Evolutionary conservation across 2,797 vertebrate species (phyloP).

Genomic region (Danio kyathit): DNA sequence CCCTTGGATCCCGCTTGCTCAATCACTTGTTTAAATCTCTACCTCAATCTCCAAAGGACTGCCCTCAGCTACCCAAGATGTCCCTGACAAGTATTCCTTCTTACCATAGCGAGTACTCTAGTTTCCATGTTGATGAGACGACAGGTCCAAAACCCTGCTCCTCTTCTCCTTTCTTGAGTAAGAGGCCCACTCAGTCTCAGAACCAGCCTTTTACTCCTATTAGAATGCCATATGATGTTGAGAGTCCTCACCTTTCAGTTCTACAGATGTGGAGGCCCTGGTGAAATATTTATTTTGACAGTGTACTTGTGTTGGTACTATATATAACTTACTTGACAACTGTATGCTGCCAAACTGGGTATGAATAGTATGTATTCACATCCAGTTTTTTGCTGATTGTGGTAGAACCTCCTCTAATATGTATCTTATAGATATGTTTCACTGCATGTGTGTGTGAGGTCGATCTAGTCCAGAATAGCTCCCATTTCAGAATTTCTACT

Average conservation of each 20-base stretch:
- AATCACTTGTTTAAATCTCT: slow-evolving; percentile 89
- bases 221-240: slow-evolving; percentile 42
- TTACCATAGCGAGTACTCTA: neutral
- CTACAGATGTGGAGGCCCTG: slow-evolving; percentile 93
- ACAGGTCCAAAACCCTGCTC: slow-evolving; percentile 58
- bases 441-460: slow-evolving; percentile 87
- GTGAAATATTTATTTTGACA: slow-evolving; percentile 72
- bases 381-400: slow-evolving; percentile 66
- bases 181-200: slow-evolving; percentile 63
- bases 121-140: slow-evolving; percentile 24
- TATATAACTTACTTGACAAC: neutral
- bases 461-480: slow-evolving; percentile 77
- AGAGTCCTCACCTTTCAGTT: slow-evolving; percentile 74
- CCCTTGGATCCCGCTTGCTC: slow-evolving; percentile 84
- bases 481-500: slow-evolving; percentile 84
- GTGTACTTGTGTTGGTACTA: slow-evolving; percentile 4
- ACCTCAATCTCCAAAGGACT: slow-evolving; percentile 77
- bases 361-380: slow-evolving; percentile 19
- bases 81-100: slow-evolving; percentile 55
- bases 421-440: slow-evolving; percentile 97
- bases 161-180: slow-evolving; percentile 40
- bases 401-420: slow-evolving; percentile 82
- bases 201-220: slow-evolving; percentile 42
- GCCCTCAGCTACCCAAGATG: slow-evolving; percentile 53
- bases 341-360: neutral